phyloP scores from a whole-genome alignment of 2,888 invertebrate species.

The Ariolimax columbianus region DNA sequence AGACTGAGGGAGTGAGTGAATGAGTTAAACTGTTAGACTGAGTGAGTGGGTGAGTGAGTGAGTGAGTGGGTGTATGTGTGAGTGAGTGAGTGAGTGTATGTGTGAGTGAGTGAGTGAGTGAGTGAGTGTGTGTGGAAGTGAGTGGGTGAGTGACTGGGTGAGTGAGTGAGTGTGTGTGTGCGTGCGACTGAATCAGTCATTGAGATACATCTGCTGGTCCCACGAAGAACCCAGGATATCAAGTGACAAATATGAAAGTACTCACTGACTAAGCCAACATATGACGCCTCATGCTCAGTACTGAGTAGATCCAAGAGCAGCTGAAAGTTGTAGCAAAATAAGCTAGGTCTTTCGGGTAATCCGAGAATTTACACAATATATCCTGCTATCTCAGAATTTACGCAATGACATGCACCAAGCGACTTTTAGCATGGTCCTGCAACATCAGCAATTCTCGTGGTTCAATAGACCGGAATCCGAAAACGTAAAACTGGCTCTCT shows the following conservation, averaged over 20 bases:
- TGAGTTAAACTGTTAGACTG: no score
- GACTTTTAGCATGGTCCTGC: no score
- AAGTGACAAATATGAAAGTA: not conserved
- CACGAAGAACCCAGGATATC: no score
- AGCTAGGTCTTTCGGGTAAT: no score
- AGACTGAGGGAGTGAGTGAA: no score
- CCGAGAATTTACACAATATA: not conserved
- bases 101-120: not conserved
- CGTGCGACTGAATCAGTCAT: no score
- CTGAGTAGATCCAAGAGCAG: not conserved
- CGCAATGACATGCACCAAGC: not conserved
- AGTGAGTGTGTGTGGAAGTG: not conserved
- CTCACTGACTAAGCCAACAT: not conserved
- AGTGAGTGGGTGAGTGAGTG: no score
- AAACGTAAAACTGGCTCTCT: no score
- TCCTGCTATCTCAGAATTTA: not conserved
- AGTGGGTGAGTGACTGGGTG: not conserved
- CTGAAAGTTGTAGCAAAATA: no score
- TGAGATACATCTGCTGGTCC: no score
- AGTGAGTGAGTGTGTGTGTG: not conserved
- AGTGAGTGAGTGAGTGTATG: not conserved
- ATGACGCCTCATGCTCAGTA: not conserved
- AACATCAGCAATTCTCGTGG: no score
- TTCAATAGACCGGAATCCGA: no score
- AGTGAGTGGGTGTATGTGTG: not conserved